Conservation (phyloP, 2,888 invertebrate species). For the Parelbella ahira region DNA sequence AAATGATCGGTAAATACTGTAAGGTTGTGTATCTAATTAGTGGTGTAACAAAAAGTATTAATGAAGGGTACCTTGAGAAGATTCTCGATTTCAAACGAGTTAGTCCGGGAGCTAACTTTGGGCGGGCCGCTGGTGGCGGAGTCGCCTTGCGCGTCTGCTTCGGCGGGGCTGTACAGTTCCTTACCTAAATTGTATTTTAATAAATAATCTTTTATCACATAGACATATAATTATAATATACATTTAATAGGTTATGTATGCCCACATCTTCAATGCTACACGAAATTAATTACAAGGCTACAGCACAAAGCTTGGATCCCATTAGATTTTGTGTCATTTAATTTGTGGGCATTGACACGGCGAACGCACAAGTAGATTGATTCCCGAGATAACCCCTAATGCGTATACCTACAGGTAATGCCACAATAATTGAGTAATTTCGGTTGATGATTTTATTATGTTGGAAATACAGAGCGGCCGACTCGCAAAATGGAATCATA, state of each 20-base stretch:
- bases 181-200: slow-evolving; percentile 78
- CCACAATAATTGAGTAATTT: not conserved
- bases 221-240: too few species aligned
- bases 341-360: slow-evolving; percentile 1
- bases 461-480: too few species aligned
- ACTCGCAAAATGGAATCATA: too few species aligned
- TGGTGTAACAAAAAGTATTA: slow-evolving; percentile 1
- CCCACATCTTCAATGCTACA: too few species aligned
- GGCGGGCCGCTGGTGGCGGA: slow-evolving; percentile 59
- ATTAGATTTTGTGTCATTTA: not conserved
- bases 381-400: slow-evolving; percentile 9
- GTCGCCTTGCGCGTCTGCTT: slow-evolving; percentile 65
- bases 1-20: too few species aligned
- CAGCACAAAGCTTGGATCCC: too few species aligned
- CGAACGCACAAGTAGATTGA: slow-evolving; percentile 6
- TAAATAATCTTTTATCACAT: too few species aligned
- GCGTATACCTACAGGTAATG: slow-evolving; percentile 4
- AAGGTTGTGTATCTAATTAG: too few species aligned
- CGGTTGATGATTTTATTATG: too few species aligned
- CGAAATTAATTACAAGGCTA: too few species aligned
- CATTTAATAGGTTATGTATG: too few species aligned
- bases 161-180: slow-evolving; percentile 85
- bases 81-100: slow-evolving; percentile 97
- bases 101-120: slow-evolving; percentile 90
- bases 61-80: slow-evolving; percentile 85